Percentiles rank a stretch among this genome's conserved stretches.
Evolutionary conservation across 2,797 vertebrate species (phyloP).

Genomic region (Amniataba percoides): DNA sequence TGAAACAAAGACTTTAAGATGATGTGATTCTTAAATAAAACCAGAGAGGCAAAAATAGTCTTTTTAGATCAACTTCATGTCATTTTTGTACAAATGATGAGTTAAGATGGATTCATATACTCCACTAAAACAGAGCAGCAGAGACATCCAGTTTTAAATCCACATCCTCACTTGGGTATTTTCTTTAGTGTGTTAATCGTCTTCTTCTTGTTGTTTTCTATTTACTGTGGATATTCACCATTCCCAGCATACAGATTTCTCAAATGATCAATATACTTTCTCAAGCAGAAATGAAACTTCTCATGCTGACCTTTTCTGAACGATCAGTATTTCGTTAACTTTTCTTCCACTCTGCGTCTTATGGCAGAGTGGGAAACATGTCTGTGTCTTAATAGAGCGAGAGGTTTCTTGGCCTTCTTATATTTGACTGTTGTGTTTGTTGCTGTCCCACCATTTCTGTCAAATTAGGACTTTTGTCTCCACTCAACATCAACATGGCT

Average conservation of each 20-base stretch:
- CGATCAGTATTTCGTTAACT: too few species aligned
- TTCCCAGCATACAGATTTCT: neutral
- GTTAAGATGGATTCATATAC: neutral
- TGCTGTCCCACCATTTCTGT: neutral
- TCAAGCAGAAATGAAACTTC: neutral
- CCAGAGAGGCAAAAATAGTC: neutral
- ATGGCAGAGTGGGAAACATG: too few species aligned
- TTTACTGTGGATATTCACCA: neutral
- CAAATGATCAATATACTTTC: too few species aligned
- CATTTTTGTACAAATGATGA: neutral
- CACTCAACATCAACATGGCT: neutral
- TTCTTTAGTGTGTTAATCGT: neutral
- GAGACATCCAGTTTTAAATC: neutral
- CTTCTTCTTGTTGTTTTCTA: neutral
- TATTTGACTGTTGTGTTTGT: neutral
- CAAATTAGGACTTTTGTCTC: neutral
- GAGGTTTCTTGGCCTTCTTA: too few species aligned
- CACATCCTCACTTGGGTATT: neutral
- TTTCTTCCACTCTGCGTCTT: neutral
- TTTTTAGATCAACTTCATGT: neutral
- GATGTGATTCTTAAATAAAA: conserved; percentile 6
- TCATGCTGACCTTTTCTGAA: neutral
- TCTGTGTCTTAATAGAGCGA: neutral
- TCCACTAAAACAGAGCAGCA: neutral
- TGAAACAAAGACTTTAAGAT: conserved; percentile 31